A percentile compares a stretch with the other conserved stretches of the same genome.
Conservation (phyloP, 2,113 vertebrate species). For the Vidua chalybeata region DNA sequence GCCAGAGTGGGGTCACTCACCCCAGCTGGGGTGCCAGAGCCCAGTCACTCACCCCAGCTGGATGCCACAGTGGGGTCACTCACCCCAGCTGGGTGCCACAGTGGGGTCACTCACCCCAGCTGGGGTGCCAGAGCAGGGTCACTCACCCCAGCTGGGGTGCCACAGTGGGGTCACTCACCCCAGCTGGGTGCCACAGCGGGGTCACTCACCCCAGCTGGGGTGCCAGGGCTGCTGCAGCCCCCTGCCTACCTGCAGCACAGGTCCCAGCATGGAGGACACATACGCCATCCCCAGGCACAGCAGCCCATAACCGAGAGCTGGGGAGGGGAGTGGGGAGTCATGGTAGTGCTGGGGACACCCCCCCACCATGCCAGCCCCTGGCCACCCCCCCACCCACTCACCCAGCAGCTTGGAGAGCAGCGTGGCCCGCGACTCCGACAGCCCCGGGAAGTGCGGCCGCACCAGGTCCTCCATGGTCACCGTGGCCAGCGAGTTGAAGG, state of each 20-base stretch:
- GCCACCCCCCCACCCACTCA: conserved; percentile 34
- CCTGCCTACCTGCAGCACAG: conserved; percentile 75
- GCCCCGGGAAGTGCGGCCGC: conserved; percentile 82
- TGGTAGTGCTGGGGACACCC: accelerated
- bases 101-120: not conserved
- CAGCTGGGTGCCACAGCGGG: too few relatives aligned
- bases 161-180: accelerated
- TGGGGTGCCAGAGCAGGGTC: too few relatives aligned
- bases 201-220: not conserved
- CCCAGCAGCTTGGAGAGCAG: conserved; percentile 89
- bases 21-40: too few relatives aligned
- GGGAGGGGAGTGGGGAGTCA: not conserved
- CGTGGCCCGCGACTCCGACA: conserved; percentile 83
- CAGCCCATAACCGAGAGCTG: conserved; percentile 89
- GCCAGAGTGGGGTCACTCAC: too few relatives aligned
- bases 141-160: not conserved
- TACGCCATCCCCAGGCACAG: conserved; percentile 97
- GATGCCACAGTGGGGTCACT: too few relatives aligned
- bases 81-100: too few relatives aligned
- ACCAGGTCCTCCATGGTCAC: conserved; percentile 97
- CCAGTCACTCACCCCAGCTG: too few relatives aligned
- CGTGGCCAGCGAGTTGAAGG: conserved; percentile 94
- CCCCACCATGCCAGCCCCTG: accelerated
- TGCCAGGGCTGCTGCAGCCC: not conserved
- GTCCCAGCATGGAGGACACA: conserved; percentile 89